Percentiles rank a stretch among this genome's conserved stretches.
Conservation (phyloP, 2,113 vertebrate genomes). For the Dromaius novaehollandiae region DNA sequence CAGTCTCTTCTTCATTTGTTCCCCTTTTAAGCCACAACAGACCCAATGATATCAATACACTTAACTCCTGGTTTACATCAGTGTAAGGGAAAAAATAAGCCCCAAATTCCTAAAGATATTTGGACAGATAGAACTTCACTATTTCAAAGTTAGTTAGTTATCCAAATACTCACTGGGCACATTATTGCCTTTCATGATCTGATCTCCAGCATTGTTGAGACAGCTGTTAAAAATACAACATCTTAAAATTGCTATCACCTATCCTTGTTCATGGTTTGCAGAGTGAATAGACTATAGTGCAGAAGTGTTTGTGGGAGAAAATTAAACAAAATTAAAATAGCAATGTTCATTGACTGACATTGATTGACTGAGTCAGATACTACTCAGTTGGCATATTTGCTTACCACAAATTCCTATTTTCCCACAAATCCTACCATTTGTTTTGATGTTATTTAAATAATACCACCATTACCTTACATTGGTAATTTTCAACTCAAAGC, state of each 20-base stretch:
- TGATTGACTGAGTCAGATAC: not conserved
- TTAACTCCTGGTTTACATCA: not conserved
- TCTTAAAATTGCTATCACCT: not conserved
- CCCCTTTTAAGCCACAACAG: not conserved
- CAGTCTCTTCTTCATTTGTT: not conserved
- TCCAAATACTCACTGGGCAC: not conserved
- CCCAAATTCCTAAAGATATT: not conserved
- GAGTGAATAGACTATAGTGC: not conserved
- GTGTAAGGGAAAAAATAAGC: not conserved
- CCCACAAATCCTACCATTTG: not conserved
- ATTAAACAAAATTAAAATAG: not conserved
- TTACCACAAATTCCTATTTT: not conserved
- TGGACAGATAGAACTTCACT: not conserved
- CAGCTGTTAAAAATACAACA: not conserved
- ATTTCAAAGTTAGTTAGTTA: not conserved
- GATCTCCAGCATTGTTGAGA: not conserved
- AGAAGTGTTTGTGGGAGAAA: not conserved
- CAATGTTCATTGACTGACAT: not conserved
- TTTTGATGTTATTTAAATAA: not conserved
- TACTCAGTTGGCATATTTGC: not conserved
- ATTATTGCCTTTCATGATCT: not conserved
- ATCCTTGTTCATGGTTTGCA: not conserved
- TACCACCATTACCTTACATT: not conserved
- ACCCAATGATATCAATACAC: not conserved
- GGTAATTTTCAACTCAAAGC: not conserved